Conservation (phyloP, 1,140 invertebrate genomes). For the Matsumurasca onukii region DNA sequence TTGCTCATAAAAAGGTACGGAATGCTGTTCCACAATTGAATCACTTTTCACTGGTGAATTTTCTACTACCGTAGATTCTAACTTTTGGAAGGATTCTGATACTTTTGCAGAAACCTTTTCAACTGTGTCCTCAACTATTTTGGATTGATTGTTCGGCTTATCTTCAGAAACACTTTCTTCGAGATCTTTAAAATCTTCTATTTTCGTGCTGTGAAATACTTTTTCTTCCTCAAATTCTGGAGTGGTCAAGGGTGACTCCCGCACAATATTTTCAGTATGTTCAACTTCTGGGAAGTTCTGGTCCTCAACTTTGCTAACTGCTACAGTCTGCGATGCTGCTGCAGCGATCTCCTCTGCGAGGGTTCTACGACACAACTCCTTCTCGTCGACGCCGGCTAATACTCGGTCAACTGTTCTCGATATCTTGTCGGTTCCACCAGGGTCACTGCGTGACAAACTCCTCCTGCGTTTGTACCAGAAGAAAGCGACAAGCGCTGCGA, state of each 20-base stretch:
- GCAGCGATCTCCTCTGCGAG: too few relatives aligned
- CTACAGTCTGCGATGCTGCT: too few relatives aligned
- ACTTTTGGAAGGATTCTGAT: neutral
- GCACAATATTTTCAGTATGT: too few relatives aligned
- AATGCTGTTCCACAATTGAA: neutral
- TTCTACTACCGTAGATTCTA: neutral
- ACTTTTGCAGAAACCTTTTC: neutral
- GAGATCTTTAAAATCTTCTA: neutral
- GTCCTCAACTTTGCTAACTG: too few relatives aligned
- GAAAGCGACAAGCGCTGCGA: slow-evolving; percentile 60
- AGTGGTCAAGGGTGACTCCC: neutral
- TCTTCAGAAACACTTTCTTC: too few relatives aligned
- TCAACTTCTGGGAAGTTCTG: too few relatives aligned
- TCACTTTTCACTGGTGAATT: neutral
- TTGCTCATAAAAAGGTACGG: neutral
- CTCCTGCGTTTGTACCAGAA: slow-evolving; percentile 63
- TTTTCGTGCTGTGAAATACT: slow-evolving; percentile 10
- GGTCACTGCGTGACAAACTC: slow-evolving; percentile 50
- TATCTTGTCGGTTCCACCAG: slow-evolving; percentile 48
- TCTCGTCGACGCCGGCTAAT: too few relatives aligned
- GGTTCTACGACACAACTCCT: too few relatives aligned
- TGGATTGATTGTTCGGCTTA: neutral
- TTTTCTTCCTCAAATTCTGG: neutral
- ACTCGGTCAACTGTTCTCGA: too few relatives aligned
- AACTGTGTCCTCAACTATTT: neutral